A percentile compares a stretch with the other conserved stretches of the same genome.
Conservation (phyloP, 2,113 vertebrate species). For the Tamias sibiricus region DNA sequence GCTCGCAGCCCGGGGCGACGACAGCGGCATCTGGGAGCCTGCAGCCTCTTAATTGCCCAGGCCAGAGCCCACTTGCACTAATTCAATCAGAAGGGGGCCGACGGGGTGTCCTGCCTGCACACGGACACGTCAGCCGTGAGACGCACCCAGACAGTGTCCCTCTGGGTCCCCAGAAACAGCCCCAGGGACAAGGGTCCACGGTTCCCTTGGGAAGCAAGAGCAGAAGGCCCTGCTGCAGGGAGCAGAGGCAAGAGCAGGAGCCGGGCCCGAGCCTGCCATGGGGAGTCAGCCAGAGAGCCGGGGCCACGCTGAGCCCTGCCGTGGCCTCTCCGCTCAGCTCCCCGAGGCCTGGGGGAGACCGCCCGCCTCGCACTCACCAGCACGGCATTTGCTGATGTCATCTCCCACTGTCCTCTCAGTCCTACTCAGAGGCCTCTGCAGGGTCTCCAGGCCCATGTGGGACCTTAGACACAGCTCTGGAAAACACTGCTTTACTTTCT, state of each 20-base stretch:
- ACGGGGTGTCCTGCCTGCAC: rapidly evolving
- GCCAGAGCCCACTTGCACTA: rapidly evolving
- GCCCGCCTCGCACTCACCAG: neutral
- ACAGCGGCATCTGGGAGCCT: rapidly evolving
- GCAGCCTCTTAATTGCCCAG: rapidly evolving
- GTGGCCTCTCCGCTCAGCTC: neutral
- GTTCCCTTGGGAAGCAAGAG: rapidly evolving
- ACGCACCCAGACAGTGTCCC: neutral
- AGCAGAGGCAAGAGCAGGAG: neutral
- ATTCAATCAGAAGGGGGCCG: neutral
- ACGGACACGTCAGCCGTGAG: no score
- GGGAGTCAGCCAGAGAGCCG: neutral
- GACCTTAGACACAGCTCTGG: neutral
- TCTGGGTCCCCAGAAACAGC: neutral
- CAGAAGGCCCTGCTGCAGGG: no score
- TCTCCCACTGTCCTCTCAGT: neutral
- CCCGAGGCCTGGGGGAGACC: neutral
- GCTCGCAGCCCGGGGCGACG: rapidly evolving
- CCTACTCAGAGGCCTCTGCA: neutral
- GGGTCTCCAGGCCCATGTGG: no score
- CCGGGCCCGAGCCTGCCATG: no score
- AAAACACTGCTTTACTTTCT: neutral
- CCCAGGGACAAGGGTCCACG: neutral
- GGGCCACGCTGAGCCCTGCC: neutral
- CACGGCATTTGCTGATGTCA: no score